phyloP scores from a whole-genome alignment of 2,888 invertebrate genomes.

The Nephrotoma guestfalica region DNA sequence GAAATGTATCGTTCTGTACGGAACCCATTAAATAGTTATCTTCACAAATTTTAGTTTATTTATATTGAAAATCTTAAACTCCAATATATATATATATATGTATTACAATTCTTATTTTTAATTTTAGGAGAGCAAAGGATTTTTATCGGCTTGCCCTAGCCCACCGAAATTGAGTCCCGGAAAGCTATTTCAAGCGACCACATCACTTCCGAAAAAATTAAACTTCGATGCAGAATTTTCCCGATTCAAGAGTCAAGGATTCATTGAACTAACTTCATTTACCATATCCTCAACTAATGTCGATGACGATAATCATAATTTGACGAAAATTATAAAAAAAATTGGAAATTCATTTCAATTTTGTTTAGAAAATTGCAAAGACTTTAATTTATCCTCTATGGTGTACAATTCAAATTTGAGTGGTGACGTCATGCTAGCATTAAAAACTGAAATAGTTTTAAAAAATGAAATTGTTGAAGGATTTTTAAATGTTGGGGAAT shows the following conservation, averaged over 20 bases:
- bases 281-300: not conserved
- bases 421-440: conserved; percentile 14
- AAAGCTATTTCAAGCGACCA: not conserved
- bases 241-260: not conserved
- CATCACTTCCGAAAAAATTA: not conserved
- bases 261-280: conserved; percentile 5
- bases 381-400: not conserved
- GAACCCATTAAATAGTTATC: too few species aligned
- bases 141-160: not conserved
- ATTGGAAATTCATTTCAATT: not conserved
- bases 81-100: not conserved
- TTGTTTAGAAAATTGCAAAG: not conserved
- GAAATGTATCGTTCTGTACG: too few species aligned
- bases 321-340: not conserved
- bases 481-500: conserved; percentile 36
- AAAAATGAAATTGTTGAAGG: conserved; percentile 25
- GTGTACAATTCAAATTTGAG: conserved; percentile 1
- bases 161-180: not conserved
- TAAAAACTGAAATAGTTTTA: conserved; percentile 5
- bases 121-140: not conserved
- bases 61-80: too few species aligned
- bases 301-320: not conserved
- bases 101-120: not conserved
- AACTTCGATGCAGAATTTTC: not conserved
- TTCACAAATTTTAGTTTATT: too few species aligned